A percentile compares a stretch with the other conserved stretches of the same genome.
phyloP scores from a whole-genome alignment of 2,113 vertebrate species.

The Piliocolobus tephrosceles region DNA sequence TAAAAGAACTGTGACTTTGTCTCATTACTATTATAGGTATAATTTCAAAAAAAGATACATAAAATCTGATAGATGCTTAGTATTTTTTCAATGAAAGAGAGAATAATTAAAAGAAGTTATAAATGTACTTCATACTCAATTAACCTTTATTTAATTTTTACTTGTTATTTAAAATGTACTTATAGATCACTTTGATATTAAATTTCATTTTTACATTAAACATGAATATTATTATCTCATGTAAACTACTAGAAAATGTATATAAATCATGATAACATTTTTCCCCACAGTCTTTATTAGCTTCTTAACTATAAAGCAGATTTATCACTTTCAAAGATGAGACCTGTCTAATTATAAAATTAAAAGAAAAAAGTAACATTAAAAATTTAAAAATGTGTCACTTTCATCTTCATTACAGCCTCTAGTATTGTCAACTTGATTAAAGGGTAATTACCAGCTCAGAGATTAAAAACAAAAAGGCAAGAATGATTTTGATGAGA shows the following conservation, averaged over 20 bases:
- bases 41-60: not conserved
- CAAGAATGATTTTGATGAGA: not conserved
- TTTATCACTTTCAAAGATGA: not conserved
- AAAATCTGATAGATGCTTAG: not conserved
- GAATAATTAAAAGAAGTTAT: not conserved
- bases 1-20: not conserved
- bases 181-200: not conserved
- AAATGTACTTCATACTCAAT: not conserved
- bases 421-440: not conserved
- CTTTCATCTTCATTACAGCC: slow-evolving; percentile 2
- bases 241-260: not conserved
- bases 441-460: not conserved
- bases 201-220: not conserved
- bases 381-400: not conserved
- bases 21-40: not conserved
- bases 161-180: not conserved
- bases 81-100: not conserved
- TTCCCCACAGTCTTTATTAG: not conserved
- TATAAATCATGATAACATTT: not conserved
- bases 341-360: not conserved
- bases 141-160: not conserved
- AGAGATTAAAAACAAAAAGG: not conserved
- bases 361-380: not conserved
- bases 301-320: not conserved
- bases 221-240: not conserved